A percentile compares a stretch with the other conserved stretches of the same genome.
phyloP scores from a whole-genome alignment of 2,888 invertebrate genomes.

The Dioctria linearis region DNA sequence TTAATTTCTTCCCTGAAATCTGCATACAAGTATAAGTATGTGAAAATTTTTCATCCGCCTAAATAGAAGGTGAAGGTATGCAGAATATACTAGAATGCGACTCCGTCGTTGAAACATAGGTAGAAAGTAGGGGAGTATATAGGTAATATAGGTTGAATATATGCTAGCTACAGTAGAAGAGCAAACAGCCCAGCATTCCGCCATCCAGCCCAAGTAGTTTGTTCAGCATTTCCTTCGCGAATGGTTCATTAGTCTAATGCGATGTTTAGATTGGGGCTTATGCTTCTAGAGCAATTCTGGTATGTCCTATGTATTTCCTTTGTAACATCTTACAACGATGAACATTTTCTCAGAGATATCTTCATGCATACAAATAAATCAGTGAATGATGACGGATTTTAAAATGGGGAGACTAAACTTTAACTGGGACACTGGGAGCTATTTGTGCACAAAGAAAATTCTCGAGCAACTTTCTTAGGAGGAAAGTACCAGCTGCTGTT shows the following conservation, averaged over 20 bases:
- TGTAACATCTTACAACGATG: slow-evolving; percentile 34
- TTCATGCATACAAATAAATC: slow-evolving; percentile 45
- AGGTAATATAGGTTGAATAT: not conserved
- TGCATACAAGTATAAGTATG: not conserved
- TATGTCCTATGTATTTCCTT: slow-evolving; percentile 19
- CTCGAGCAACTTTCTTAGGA: not conserved
- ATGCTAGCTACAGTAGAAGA: not conserved
- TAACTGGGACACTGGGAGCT: slow-evolving; percentile 25
- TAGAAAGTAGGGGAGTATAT: not conserved
- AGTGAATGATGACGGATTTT: slow-evolving; percentile 28
- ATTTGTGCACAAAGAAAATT: slow-evolving; percentile 1
- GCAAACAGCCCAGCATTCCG: not conserved
- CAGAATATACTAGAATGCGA: too few relatives aligned
- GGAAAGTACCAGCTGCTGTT: not conserved
- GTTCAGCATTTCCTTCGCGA: slow-evolving; percentile 56
- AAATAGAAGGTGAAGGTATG: not conserved
- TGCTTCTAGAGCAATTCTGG: not conserved
- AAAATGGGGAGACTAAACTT: slow-evolving; percentile 18
- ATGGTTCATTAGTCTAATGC: slow-evolving; percentile 71
- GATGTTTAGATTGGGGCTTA: slow-evolving; percentile 66
- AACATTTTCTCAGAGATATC: slow-evolving; percentile 38
- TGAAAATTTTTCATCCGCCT: slow-evolving; percentile 21
- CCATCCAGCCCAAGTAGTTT: slow-evolving; percentile 6
- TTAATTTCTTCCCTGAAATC: slow-evolving; percentile 38
- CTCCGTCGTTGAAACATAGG: too few relatives aligned